Conservation (phyloP, 2,113 vertebrate species). For the Ranitomeya imitator region DNA sequence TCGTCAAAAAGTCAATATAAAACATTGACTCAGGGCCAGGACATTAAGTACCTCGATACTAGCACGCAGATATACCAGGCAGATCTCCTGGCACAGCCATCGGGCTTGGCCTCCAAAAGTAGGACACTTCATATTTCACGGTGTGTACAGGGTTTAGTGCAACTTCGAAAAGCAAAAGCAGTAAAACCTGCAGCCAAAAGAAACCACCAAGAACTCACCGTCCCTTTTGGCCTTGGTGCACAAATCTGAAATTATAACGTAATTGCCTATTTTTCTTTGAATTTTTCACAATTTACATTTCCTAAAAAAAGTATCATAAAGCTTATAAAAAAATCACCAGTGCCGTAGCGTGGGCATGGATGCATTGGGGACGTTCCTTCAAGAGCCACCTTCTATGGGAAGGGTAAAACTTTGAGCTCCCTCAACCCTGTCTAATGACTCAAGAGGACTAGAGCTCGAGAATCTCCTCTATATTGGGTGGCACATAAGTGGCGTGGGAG, state of each 20-base stretch:
- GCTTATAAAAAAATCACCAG: too few relatives aligned
- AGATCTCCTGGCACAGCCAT: not conserved
- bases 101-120: not conserved
- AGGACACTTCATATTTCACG: slow-evolving; percentile 2
- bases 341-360: too few relatives aligned
- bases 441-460: too few relatives aligned
- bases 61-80: slow-evolving; percentile 2
- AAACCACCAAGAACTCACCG: not conserved
- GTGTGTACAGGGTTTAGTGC: not conserved
- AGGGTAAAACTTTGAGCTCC: too few relatives aligned
- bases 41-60: slow-evolving; percentile 39
- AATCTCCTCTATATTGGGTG: too few relatives aligned
- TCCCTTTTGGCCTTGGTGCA: not conserved
- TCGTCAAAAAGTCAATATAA: slow-evolving; percentile 22
- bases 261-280: slow-evolving; percentile 6
- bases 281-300: not conserved
- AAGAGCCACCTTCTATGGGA: too few relatives aligned
- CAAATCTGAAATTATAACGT: too few relatives aligned
- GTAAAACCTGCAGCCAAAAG: not conserved
- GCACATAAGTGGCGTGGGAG: too few relatives aligned
- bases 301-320: not conserved
- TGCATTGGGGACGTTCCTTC: too few relatives aligned
- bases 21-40: not conserved
- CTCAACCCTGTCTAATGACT: too few relatives aligned
- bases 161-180: not conserved